Base-by-base conservation (phyloP, 2,797 vertebrate genomes). In the Hoplostethus mediterraneus region DNA sequence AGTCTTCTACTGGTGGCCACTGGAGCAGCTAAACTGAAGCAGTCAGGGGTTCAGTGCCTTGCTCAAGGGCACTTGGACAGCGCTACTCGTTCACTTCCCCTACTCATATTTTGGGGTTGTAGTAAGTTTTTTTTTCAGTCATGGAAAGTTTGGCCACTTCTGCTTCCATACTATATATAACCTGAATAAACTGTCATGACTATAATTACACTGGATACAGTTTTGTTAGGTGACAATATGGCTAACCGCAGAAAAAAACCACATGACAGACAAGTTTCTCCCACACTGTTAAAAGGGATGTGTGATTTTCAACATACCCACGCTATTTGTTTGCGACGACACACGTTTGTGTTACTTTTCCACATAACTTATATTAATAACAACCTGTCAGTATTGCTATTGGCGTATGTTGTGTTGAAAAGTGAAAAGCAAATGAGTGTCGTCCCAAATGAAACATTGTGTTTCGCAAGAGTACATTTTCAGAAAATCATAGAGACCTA, bases 231-330 rank as follows among this genome's bases (percentile, higher is more conserved):
- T 83, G 73, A 80, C 71, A 73, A 69, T 64, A 11, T 33, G 73
- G 55, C 2, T 5, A 68, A 77, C 65, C 72, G 73, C 6, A 84
- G 55, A 45, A 6, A 10, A 28, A 72, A 71, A 36, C 62, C 77
- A 82, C 80, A 86, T 66, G 67, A 82, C 54, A 40, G 10, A 52
- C 53, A 30, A 7, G 52, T 65, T 5, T 40, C 63, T 73, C 71
- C 82, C 61, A 79, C 65, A 63, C 28, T 36, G 69, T 12, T 31
- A 17, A 64, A 73, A 68, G 61, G 73, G 75, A 82, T 77, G 77
- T 85, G 75, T 79, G 72, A 78, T 28, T 25, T 79, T 75, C 67
- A 58, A 5, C 72, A 54, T 81, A 38, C 82, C 74, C 74, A 78
- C 82, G 45, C 14, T 4, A 28, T 33, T 42, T 13, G 40, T 3